Evolutionary conservation across 1,140 invertebrate genomes (phyloP), one percentile per base, ranked within the genome.

Genomic region (Pissodes strobi): DNA sequence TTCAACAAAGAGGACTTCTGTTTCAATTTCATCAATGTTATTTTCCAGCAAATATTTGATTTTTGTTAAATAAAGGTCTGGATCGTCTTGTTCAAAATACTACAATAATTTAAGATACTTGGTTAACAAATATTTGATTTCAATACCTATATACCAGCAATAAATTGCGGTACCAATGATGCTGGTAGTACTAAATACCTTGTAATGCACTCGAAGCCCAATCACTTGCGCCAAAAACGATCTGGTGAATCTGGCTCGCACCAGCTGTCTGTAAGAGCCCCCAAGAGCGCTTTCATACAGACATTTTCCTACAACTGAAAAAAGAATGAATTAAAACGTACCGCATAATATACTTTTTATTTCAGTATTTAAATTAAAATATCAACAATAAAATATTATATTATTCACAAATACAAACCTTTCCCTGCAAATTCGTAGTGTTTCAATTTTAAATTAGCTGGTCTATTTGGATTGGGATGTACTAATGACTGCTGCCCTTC

Each of bases 31-130:
- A 75, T 87, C 84, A 30, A 95, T 87, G 80, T 95, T 90, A 67
- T 95, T 93, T 69, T 95, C 93, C 56, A 95, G 79, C 51, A 97
- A 91, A 78, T 94, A 96, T 76, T 93, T 94, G 12, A 97, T 88
- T 82, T 97, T 97, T 10, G 89, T 89, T 51, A 94, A 81, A 78
- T 94, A 97, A 19, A 97, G 80, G 78, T 96, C 94, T 0, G 94
- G 94, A 80, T 97, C 94, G 76, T 97, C 94, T 81, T 94, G 93
- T 75, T 96, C 93, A 80, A 97, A 97, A 80, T 97, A 95, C 88
- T 92, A 78, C 19, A 83, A 82, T n/a, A 43, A 52, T 3, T n/a
- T n/a, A n/a, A n/a, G n/a, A n/a, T n/a, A n/a, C n/a, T n/a, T n/a
- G n/a, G n/a, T n/a, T n/a, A n/a, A n/a, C n/a, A n/a, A n/a, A n/a